A percentile compares a stretch with the other conserved stretches of the same genome.
Conservation (phyloP, 2,113 vertebrate species). For the Gallinago paraguaiae region DNA sequence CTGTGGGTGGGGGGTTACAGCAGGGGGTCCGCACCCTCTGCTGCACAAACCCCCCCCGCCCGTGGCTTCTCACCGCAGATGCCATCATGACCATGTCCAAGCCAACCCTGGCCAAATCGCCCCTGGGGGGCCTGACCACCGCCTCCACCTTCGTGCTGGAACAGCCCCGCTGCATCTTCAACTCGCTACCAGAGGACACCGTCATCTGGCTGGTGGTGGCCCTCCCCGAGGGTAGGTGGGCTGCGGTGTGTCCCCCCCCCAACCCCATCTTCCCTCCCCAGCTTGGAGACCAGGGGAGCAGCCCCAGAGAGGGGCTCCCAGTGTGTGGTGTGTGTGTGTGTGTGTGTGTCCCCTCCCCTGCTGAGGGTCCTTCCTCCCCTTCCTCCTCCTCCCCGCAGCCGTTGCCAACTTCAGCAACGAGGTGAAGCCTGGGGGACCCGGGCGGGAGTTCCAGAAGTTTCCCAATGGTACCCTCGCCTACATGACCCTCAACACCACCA, state of each 20-base stretch:
- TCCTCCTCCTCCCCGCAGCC: neutral
- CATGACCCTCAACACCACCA: slow-evolving; percentile 54
- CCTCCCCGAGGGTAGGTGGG: neutral
- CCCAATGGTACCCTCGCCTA: neutral
- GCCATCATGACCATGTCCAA: fast-evolving
- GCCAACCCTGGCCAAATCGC: fast-evolving
- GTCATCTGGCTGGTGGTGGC: slow-evolving; percentile 77
- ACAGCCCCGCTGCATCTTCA: slow-evolving; percentile 66
- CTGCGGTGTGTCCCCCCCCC: fast-evolving
- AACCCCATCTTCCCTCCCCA: no score
- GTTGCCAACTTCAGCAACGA: fast-evolving
- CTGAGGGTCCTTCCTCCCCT: neutral
- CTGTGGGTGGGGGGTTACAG: neutral
- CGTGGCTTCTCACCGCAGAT: neutral
- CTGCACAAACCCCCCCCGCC: neutral
- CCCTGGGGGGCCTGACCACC: neutral
- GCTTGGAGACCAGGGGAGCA: neutral
- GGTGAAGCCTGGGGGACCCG: fast-evolving
- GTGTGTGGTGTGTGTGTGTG: no score
- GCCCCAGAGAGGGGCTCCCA: neutral
- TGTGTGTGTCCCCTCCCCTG: no score
- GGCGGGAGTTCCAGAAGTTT: neutral
- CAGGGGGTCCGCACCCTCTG: fast-evolving
- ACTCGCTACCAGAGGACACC: fast-evolving
- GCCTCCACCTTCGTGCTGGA: slow-evolving; percentile 66